Percentiles rank a stretch among this genome's conserved stretches.
These are phyloP conservation scores for Haplochromis vanheusdeni DNA, from an alignment of 2,113 vertebrate genomes.

Conservation along the genomic window DNA sequence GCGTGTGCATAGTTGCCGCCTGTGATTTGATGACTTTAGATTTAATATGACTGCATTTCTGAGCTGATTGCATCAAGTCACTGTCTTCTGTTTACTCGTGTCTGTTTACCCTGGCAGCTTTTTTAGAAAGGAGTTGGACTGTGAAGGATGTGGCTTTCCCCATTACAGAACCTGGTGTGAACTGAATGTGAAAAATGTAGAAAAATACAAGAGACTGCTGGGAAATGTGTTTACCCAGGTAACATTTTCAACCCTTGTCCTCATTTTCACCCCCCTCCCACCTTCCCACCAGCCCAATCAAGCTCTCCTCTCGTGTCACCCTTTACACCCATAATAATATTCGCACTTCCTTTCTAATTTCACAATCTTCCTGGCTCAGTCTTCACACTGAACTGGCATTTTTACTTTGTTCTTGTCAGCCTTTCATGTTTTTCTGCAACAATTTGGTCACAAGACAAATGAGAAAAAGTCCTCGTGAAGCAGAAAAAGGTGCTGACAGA, in stretches of 20 bases:
- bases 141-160: background rate
- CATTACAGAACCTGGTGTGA: background rate
- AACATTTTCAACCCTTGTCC: background rate
- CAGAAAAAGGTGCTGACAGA: background rate
- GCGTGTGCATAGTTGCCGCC: background rate
- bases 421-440: background rate
- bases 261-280: background rate
- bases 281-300: background rate
- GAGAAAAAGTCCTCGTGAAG: background rate
- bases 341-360: background rate
- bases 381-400: background rate
- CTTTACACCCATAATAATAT: background rate
- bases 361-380: background rate
- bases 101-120: conserved; percentile 10
- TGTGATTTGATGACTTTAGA: background rate
- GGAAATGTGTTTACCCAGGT: background rate
- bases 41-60: background rate
- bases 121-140: background rate
- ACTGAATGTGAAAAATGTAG: background rate
- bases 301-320: background rate
- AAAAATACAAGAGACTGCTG: background rate
- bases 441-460: background rate
- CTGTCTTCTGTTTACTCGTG: background rate
- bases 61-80: background rate
- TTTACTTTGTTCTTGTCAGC: background rate